These are phyloP conservation scores for Eristalis arbustorum DNA, from an alignment of 2,888 invertebrate species.

Conservation along the genomic window DNA sequence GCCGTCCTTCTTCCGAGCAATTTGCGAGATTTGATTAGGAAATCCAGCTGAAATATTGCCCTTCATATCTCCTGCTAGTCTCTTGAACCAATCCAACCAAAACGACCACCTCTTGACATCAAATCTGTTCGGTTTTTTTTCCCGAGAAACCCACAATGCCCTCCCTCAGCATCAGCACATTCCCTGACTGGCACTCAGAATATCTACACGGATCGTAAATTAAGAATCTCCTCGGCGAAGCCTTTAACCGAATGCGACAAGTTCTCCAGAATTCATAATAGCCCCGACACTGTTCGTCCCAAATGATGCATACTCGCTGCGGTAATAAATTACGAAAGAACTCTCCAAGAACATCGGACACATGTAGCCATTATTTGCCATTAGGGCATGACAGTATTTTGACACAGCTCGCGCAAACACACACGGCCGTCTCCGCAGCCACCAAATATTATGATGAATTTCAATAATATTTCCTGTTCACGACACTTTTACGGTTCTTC, in stretches of 20 bases:
- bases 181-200: background rate
- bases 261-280: conserved; percentile 13
- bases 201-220: background rate
- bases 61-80: background rate
- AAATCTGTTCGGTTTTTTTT: too few species aligned
- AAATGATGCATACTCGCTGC: conserved; percentile 23
- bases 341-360: conserved; percentile 40
- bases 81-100: background rate
- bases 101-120: background rate
- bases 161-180: background rate
- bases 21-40: background rate
- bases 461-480: conserved; percentile 62
- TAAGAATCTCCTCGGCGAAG: background rate
- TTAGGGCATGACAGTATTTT: conserved; percentile 41
- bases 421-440: conserved; percentile 4
- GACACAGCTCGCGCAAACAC: conserved; percentile 4
- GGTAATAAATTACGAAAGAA: conserved; percentile 41
- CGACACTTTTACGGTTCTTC: conserved; percentile 55
- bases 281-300: background rate
- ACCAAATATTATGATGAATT: conserved; percentile 58
- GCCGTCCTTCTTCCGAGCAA: too few species aligned
- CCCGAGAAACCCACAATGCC: background rate
- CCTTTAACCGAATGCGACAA: background rate
- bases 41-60: background rate
- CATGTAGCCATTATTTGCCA: conserved; percentile 63